Percentiles rank a stretch among this genome's conserved stretches.
phyloP scores from a whole-genome alignment of 2,797 vertebrate species.

The Mareca strepera region DNA sequence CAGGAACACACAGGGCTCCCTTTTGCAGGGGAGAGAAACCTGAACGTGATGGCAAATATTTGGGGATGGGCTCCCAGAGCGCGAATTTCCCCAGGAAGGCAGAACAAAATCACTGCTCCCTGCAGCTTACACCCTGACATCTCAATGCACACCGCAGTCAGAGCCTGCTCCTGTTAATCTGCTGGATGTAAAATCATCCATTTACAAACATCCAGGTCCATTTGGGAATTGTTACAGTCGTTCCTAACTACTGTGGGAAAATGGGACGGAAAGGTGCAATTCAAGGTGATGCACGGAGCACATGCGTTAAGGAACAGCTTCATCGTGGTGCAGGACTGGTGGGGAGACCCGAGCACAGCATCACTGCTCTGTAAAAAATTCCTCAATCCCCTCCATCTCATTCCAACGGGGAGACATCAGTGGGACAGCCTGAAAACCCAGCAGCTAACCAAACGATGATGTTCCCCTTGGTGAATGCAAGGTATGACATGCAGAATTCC shows the following conservation, averaged over 20 bases:
- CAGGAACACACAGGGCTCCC: background rate
- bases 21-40: background rate
- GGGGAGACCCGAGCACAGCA: background rate
- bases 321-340: accelerated
- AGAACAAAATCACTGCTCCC: background rate
- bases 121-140: background rate
- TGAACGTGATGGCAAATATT: accelerated
- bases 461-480: background rate
- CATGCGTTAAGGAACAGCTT: background rate
- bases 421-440: background rate
- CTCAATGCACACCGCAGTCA: accelerated
- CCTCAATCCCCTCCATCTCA: background rate
- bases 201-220: background rate
- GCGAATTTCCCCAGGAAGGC: background rate
- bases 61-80: background rate
- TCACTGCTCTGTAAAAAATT: background rate
- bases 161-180: background rate
- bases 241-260: background rate
- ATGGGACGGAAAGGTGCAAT: background rate
- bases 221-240: background rate
- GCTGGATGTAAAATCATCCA: background rate
- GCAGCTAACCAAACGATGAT: background rate
- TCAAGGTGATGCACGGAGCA: too few species aligned
- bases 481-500: background rate
- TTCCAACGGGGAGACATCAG: conserved; percentile 7